Conservation (phyloP, 2,888 invertebrate species). For the Euphydryas editha region DNA sequence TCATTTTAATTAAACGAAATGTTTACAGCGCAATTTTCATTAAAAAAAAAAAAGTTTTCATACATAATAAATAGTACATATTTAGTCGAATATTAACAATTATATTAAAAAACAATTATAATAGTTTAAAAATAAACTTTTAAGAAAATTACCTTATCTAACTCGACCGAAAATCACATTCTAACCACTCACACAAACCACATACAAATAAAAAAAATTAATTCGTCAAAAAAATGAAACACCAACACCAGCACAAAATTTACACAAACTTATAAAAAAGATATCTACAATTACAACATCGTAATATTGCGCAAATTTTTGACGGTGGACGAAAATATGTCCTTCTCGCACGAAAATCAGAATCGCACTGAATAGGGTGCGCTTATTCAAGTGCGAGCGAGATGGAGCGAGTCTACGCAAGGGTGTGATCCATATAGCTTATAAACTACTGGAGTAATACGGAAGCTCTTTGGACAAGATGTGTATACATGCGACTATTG, state of each 20-base stretch:
- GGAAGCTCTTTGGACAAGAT: conserved; percentile 29
- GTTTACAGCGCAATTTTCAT: no score
- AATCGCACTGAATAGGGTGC: conserved; percentile 66
- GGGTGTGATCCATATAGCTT: conserved; percentile 57
- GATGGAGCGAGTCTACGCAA: conserved; percentile 39
- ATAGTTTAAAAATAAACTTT: no score
- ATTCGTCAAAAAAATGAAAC: not conserved
- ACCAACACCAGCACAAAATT: conserved; percentile 17
- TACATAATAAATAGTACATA: no score
- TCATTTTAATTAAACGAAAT: no score
- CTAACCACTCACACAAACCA: conserved; percentile 20
- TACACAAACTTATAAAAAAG: conserved; percentile 5
- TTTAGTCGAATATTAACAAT: no score
- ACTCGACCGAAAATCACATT: conserved; percentile 14
- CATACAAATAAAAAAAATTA: conserved; percentile 15
- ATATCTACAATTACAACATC: conserved; percentile 44
- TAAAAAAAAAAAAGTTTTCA: no score
- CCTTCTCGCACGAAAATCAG: conserved; percentile 50
- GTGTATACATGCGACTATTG: not conserved
- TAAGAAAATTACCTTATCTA: conserved; percentile 18
- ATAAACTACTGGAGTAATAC: conserved; percentile 49
- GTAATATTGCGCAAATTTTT: conserved; percentile 37
- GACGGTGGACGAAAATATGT: conserved; percentile 44
- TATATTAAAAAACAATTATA: no score
- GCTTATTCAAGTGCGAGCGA: conserved; percentile 53